Conservation (phyloP, 2,888 invertebrate genomes). For the Chorisops tibialis region DNA sequence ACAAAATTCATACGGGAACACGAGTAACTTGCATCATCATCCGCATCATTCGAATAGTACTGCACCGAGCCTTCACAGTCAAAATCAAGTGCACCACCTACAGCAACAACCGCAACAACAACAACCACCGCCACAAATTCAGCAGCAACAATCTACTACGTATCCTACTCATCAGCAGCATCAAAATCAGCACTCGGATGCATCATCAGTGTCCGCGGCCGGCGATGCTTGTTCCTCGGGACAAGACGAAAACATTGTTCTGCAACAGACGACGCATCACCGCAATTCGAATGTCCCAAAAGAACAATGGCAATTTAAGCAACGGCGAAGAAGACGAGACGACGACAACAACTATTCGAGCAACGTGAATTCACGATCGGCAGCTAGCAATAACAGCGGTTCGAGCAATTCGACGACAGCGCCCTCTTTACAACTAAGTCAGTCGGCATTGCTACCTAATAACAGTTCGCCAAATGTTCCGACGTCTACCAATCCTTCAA, state of each 20-base stretch:
- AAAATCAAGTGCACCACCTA: slow-evolving; percentile 34
- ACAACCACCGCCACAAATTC: slow-evolving; percentile 18
- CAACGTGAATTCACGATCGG: slow-evolving; percentile 17
- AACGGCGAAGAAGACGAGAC: slow-evolving; percentile 52
- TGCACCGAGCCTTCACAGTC: neutral
- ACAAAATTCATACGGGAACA: neutral
- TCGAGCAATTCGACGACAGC: slow-evolving; percentile 1
- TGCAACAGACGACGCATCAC: slow-evolving; percentile 26
- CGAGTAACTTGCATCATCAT: too few relatives aligned
- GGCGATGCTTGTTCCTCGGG: slow-evolving; percentile 39
- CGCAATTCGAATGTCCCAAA: slow-evolving; percentile 39
- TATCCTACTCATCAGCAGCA: slow-evolving; percentile 33
- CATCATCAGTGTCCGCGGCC: slow-evolving; percentile 33
- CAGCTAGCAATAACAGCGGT: slow-evolving; percentile 16
- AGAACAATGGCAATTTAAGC: slow-evolving; percentile 51
- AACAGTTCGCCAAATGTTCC: slow-evolving; percentile 7
- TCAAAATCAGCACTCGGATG: slow-evolving; percentile 25
- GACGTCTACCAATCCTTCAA: slow-evolving; percentile 6
- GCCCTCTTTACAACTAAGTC: slow-evolving; percentile 1
- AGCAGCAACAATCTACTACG: slow-evolving; percentile 8
- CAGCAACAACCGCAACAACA: slow-evolving; percentile 35
- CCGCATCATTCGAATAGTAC: neutral
- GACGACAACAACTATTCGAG: slow-evolving; percentile 43
- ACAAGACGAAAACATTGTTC: slow-evolving; percentile 28
- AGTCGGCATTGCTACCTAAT: slow-evolving; percentile 7